Evolutionary conservation across 2,113 vertebrate genomes (phyloP), one percentile per base, ranked within the genome.

Genomic region (Prunella fulvescens): DNA sequence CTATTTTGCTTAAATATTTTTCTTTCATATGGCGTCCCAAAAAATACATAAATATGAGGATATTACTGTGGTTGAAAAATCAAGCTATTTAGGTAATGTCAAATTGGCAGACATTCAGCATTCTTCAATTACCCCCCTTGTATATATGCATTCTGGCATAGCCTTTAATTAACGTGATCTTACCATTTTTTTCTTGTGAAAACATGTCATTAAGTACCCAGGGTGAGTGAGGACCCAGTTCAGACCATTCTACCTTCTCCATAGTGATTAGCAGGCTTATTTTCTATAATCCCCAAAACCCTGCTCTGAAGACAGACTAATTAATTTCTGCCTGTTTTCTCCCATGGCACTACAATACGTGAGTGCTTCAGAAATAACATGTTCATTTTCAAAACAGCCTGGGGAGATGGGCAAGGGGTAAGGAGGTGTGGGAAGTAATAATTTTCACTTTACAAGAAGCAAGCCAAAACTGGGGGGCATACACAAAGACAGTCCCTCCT

Each of bases 311-410:
- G 80, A 81, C 51, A 81, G 69, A 60, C 39, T 93, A 86, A 95
- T 95, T 94, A 94, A 94, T 95, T 95, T 94, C 77, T 91, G 76
- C 39, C 33, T 92, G 51, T 16, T 92, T 81, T 92, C 77, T 94
- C 72, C 65, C 48, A 42, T 91, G 80, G 47, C 80, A 56, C 47
- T 83, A 48, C 35, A 28, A n/a, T 45, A 90, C 0, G 0, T 5
- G 3, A 93, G 33, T 58, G 24, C 51, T 86, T 73, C 72, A 92
- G 64, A 92, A 92, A 78, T 14, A 74, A 57, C 61, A 31, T n/a
- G 48, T 51, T 89, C 50, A 86, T 86, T 95, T 96, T 74, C 60
- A 86, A 4, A 2, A 47, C 31, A 82, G 85, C 60, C 72, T 73
- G 48, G 9, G 47, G 39, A 92, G 35, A 60, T 10, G 22, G 51